Conservation (phyloP, 2,797 vertebrate species). For the Chelon labrosus region DNA sequence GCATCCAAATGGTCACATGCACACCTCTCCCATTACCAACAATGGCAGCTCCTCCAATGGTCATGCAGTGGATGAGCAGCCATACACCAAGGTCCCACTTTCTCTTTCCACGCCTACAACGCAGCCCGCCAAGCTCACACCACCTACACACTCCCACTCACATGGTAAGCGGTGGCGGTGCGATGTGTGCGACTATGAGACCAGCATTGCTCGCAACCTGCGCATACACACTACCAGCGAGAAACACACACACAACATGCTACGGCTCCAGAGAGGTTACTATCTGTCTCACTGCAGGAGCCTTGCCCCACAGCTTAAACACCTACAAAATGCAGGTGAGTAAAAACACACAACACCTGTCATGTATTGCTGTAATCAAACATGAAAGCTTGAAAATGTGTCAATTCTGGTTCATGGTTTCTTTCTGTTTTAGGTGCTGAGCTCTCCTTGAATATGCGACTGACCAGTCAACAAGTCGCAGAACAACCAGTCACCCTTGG, state of each 20-base stretch:
- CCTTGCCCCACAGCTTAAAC: constrained; percentile 85
- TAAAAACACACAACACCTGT: neutral
- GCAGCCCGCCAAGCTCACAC: constrained; percentile 67
- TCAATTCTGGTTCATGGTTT: neutral
- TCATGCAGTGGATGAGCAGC: constrained; percentile 65
- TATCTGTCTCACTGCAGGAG: constrained; percentile 96
- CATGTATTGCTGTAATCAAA: neutral
- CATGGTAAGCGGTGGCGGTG: constrained; percentile 91
- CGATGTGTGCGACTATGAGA: constrained; percentile 99
- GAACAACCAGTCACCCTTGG: constrained; percentile 93
- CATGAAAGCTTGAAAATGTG: neutral
- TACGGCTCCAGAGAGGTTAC: constrained; percentile 94
- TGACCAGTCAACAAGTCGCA: constrained; percentile 90
- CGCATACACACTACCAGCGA: constrained; percentile 99
- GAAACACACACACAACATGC: constrained; percentile 95
- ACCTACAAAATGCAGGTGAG: constrained; percentile 78
- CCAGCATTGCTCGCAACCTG: constrained; percentile 97
- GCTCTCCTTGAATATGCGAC: constrained; percentile 91
- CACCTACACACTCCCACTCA: constrained; percentile 72
- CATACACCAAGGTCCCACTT: constrained; percentile 71
- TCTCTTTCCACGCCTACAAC: constrained; percentile 51
- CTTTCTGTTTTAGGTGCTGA: constrained; percentile 86
- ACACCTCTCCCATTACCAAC: constrained; percentile 62
- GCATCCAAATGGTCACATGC: constrained; percentile 55
- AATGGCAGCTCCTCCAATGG: constrained; percentile 64